phyloP scores from a whole-genome alignment of 2,113 vertebrate species.

The Hippocampus zosterae region DNA sequence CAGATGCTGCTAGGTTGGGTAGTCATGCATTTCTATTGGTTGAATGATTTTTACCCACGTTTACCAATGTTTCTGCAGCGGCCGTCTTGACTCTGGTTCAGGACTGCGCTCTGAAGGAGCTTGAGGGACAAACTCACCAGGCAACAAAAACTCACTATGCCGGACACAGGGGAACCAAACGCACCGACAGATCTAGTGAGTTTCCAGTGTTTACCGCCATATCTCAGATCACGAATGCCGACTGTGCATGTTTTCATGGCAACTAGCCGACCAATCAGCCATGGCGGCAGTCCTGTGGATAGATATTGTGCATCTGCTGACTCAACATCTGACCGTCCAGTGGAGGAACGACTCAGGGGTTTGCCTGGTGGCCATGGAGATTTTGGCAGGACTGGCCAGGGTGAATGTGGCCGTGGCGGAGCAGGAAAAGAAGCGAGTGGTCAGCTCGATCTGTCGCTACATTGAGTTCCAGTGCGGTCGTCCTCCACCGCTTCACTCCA shows the following conservation, averaged over 20 bases:
- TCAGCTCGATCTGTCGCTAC: slow-evolving; percentile 83
- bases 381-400: slow-evolving; percentile 90
- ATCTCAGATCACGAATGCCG: background rate
- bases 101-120: slow-evolving; percentile 83
- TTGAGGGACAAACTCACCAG: slow-evolving; percentile 77
- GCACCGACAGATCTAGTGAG: background rate
- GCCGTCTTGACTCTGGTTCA: slow-evolving; percentile 91
- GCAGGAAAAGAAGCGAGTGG: slow-evolving; percentile 74
- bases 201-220: background rate
- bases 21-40: background rate
- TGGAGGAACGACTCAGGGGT: slow-evolving; percentile 92
- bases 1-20: slow-evolving; percentile 88
- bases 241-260: background rate
- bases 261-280: background rate
- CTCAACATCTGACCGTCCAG: slow-evolving; percentile 84
- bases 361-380: slow-evolving; percentile 86
- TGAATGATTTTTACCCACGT: background rate
- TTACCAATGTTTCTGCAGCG: slow-evolving; percentile 59
- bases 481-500: slow-evolving; percentile 86
- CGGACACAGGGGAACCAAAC: slow-evolving; percentile 13
- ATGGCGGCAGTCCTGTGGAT: slow-evolving; percentile 20
- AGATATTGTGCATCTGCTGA: slow-evolving; percentile 34
- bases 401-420: slow-evolving; percentile 80
- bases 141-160: background rate
- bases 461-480: slow-evolving; percentile 92